A percentile compares a stretch with the other conserved stretches of the same genome.
These are phyloP conservation scores for Anthoptus insignis DNA, from an alignment of 2,888 invertebrate genomes.

Conservation along the genomic window DNA sequence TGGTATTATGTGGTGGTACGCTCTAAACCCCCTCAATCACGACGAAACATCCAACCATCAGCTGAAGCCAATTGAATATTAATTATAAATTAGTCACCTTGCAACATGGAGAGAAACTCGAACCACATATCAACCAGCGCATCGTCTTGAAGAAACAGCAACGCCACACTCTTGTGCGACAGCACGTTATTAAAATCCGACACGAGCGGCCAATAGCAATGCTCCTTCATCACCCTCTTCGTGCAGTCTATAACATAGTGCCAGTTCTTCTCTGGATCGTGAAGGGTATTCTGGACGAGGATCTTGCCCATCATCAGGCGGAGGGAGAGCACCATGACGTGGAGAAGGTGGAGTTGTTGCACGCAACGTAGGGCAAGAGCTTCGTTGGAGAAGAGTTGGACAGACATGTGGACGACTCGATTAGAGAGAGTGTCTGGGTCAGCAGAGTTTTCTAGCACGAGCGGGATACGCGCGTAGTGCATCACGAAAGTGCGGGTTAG, in stretches of 20 bases:
- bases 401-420: conserved; percentile 99
- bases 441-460: conserved; percentile 94
- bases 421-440: conserved; percentile 98
- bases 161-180: conserved; percentile 96
- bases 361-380: conserved; percentile 96
- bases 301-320: conserved; percentile 98
- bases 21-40: no score
- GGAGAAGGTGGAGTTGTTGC: conserved; percentile 95
- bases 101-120: conserved; percentile 97
- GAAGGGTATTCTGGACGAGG: conserved; percentile 94
- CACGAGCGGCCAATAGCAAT: conserved; percentile 99
- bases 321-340: conserved; percentile 96
- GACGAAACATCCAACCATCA: no score
- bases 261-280: conserved; percentile 93
- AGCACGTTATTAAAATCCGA: conserved; percentile 99
- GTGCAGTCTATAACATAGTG: conserved; percentile 98
- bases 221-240: conserved; percentile 97
- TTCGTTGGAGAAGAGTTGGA: conserved; percentile 98
- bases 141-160: conserved; percentile 96
- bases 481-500: conserved; percentile 98
- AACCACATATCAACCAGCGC: conserved; percentile 98
- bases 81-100: conserved; percentile 87
- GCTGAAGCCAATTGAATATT: no score
- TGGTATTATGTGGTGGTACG: no score
- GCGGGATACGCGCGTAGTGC: conserved; percentile 98